Conservation (phyloP, 2,113 vertebrate genomes). For the Paratilapia polleni region DNA sequence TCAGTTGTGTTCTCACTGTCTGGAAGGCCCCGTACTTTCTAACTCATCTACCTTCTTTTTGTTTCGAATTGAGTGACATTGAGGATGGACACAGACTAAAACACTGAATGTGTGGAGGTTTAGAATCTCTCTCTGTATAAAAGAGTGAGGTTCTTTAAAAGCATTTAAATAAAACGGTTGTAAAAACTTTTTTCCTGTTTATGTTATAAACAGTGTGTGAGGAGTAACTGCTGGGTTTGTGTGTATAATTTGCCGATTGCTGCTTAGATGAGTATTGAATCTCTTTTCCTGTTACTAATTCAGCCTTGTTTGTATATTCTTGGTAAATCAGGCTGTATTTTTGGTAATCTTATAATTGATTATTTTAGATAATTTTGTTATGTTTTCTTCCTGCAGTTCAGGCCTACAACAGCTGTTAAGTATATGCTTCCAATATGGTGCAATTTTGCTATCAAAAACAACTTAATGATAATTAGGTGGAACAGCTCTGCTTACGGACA, state of each 20-base stretch:
- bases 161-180: not conserved
- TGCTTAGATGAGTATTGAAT: not conserved
- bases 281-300: not conserved
- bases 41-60: not conserved
- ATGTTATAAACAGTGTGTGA: not conserved
- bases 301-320: not conserved
- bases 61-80: not conserved
- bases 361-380: not conserved
- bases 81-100: not conserved
- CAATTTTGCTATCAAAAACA: not conserved
- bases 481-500: not conserved
- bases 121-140: not conserved
- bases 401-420: slow-evolving; percentile 5
- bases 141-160: not conserved
- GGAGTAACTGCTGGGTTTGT: not conserved
- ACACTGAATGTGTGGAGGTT: not conserved
- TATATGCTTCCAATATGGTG: slow-evolving; percentile 2
- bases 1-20: not conserved
- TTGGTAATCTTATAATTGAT: slow-evolving; percentile 5
- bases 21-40: slow-evolving; percentile 7
- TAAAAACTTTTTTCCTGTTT: not conserved
- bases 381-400: not conserved
- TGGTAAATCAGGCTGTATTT: slow-evolving; percentile 4
- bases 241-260: not conserved
- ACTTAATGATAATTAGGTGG: not conserved